Evolutionary conservation across 2,797 vertebrate species (phyloP), one percentile per base, ranked within the genome.

Genomic region (Rhyacichthys aspro): DNA sequence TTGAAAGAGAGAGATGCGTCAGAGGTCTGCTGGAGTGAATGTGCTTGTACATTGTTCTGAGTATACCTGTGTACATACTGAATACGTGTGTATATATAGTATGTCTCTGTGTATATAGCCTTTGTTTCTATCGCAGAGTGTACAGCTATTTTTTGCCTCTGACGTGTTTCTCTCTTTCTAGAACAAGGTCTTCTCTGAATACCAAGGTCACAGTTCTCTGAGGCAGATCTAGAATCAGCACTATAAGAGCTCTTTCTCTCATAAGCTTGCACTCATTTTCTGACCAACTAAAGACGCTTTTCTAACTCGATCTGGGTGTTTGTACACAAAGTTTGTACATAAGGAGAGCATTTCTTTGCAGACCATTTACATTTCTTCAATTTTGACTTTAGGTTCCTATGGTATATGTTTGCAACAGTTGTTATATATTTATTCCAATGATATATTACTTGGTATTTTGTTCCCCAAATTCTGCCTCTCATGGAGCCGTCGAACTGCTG

Each of bases 241-340:
- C 49, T 52, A 52, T 9, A 52, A 52, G 8, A 72, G 81, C 84
- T 89, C 86, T 88, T 88, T 86, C 84, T 85, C 83, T 72, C 16
- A 82, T 73, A 80, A 88, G 88, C 90, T 92, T 92, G 90, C 91
- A 90, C 90, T 90, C 90, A 87, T 90, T 90, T 90, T 88, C 72
- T 87, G 87, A 89, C 79, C 85, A 76, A 90, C 77, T 86, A 79
- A 86, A 86, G 34, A 86, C 85, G 79, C 86, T 91, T 94, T 92
- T 92, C 76, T 90, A 88, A 90, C 82, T 85, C 83, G 67, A 91
- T 91, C 74, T 93, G 91, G 87, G 88, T 91, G 88, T 91, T 82
- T 52, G 49, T 80, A 90, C 90, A 88, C 91, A 91, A 91, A 89
- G 89, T 91, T 91, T 94, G 92, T 93, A 92, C 75, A 93, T 92